Base-by-base conservation (phyloP, 92 coral and sea anemone genomes). In the Umimayanthus chanpuru region DNA sequence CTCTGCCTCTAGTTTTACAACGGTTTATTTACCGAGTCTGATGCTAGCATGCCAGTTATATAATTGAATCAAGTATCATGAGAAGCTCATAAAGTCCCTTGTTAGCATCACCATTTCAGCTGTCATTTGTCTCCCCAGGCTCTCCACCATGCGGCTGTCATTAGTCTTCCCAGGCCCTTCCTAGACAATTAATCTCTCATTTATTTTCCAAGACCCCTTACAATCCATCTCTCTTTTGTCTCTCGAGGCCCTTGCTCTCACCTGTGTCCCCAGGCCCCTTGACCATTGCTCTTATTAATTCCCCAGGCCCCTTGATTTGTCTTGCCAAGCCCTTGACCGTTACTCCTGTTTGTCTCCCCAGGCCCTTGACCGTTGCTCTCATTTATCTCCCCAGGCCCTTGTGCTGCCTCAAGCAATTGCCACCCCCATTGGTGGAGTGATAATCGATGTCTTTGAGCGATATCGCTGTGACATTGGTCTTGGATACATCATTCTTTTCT, bases 401-500 rank as follows among this genome's bases (percentile, higher is more conserved):
- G 99, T 97, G 28, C 90, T 97, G 32, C 99, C 99, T 16, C 99
- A 97, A 97, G 99, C 98, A 28, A 93, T 97, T 75, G 99, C 99
- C 58, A 97, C 99, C 4, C 99, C 99, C 4, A 93, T 93, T 18
- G 99, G 99, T 36, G 99, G 99, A 25, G 90, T 97, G 5, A 95
- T 97, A 29, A 40, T 97, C 40, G 99, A 97, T 85, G 92, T 94
- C 76, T 97, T 97, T 95, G 99, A 97, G 77, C 93, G 85, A 81
- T 92, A 94, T 88, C 88, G 96, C 84, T 97, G 99, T 79, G 98
- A 94, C 38, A 97, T 97, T 77, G 99, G 99, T 36, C 96, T 97
- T 5, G 99, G 99, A 14, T 97, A 97, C 86, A 97, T 97, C 90
- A 97, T 97, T 40, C 93, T 97, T n/a, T 97, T 97, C 79, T 93